Base-by-base conservation (phyloP, 2,113 vertebrate species). In the Otocyon megalotis region DNA sequence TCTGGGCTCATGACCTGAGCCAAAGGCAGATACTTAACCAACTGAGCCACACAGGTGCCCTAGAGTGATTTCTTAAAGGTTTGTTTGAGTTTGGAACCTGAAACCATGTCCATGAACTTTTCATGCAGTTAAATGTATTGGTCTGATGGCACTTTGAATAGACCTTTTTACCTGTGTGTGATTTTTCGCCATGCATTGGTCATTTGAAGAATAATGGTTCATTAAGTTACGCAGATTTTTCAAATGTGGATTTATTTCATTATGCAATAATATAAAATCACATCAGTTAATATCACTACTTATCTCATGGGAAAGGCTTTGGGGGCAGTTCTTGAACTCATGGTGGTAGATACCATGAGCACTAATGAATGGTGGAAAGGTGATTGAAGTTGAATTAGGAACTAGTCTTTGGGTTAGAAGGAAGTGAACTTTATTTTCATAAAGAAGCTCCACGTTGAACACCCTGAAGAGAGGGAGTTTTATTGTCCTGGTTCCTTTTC, bases 341-440 rank as follows among this genome's bases (percentile, higher is more conserved):
- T 8, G 9, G 35, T 58, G 71, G 37, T 74, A 67, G 26, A 53
- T 80, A n/a, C 19, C 2, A 1, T 32, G 67, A 63, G 53, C 85
- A 54, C 80, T 96, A 84, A 9, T 56, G 86, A 90, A 28, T 37
- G 24, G 17, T 90, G 14, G 58, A 90, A 92, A 24, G 35, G 72
- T 90, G 54, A 86, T 24, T 90, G 80, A 90, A 76, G n/a, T 94
- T 90, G 65, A 24, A 48, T 93, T 82, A 69, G 48, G 62, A 93
- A 56, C n/a, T 6, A 69, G 85, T 81, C n/a, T 94, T 37, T 93
- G 53, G 54, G 54, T 90, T 83, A 32, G 35, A 95, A 82, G 35
- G 35, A 79, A 91, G 24, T 84, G 22, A 58, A 90, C 79, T 96
- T 96, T 37, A 85, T 82, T 67, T 97, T 92, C 69, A 63, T 88